These are phyloP conservation scores for Typhlomys cinereus DNA, from an alignment of 2,113 vertebrate genomes.

Conservation along the genomic window DNA sequence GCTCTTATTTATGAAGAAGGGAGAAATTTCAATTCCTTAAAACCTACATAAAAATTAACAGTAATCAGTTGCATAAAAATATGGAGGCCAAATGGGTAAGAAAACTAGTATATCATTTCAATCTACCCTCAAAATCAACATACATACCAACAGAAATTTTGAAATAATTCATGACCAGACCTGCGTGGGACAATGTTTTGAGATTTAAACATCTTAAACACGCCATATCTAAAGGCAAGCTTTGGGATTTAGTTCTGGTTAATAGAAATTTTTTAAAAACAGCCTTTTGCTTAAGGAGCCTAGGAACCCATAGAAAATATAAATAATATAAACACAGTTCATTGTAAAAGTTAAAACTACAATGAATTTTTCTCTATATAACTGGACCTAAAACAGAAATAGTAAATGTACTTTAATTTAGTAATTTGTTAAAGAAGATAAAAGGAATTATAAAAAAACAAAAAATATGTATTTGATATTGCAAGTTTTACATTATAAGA, in stretches of 20 bases:
- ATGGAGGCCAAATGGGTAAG: background rate
- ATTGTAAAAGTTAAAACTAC: background rate
- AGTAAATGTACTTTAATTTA: slow-evolving; percentile 23
- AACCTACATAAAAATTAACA: background rate
- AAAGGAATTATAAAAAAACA: slow-evolving; percentile 37
- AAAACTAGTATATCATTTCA: background rate
- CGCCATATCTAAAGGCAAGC: background rate
- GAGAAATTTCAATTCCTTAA: background rate
- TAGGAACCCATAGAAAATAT: background rate
- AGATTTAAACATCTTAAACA: background rate
- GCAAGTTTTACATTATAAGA: background rate
- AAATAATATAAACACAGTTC: background rate
- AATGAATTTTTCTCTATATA: slow-evolving; percentile 23
- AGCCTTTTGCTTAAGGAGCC: background rate
- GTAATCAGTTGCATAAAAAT: background rate
- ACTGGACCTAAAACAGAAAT: background rate
- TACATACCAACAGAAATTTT: background rate
- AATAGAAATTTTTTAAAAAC: background rate
- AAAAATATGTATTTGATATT: background rate
- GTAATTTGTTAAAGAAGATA: background rate
- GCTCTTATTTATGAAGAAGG: background rate
- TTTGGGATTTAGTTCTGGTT: background rate
- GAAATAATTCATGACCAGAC: background rate
- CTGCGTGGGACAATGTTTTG: background rate
- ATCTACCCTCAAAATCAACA: background rate